A percentile compares a stretch with the other conserved stretches of the same genome.
Conservation (phyloP, 2,113 vertebrate species). For the Aldabrachelys gigantea region DNA sequence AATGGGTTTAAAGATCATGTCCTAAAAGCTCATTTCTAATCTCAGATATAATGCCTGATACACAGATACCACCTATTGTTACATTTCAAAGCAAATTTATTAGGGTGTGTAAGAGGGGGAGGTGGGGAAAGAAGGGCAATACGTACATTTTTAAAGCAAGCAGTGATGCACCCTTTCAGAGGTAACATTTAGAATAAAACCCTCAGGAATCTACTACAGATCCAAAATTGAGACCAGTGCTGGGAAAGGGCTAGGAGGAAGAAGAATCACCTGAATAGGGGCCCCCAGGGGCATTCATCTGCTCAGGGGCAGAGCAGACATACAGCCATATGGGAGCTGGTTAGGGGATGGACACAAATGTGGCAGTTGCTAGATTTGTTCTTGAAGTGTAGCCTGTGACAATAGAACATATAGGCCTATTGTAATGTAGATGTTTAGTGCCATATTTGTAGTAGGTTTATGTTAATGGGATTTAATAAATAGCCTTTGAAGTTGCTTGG, state of each 20-base stretch:
- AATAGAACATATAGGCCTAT: background rate
- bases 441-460: too few species aligned
- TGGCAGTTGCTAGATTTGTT: background rate
- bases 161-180: background rate
- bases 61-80: background rate
- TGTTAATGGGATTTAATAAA: too few species aligned
- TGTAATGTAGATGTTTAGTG: too few species aligned
- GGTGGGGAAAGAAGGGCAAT: background rate
- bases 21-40: background rate
- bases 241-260: background rate
- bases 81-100: background rate
- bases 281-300: background rate
- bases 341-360: background rate
- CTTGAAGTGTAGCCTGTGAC: background rate
- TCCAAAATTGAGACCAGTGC: background rate
- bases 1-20: background rate
- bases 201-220: background rate
- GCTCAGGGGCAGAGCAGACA: background rate
- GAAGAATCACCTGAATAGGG: background rate
- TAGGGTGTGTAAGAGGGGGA: background rate
- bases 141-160: background rate
- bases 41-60: rapidly evolving
- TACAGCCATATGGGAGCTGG: background rate
- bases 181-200: rapidly evolving
- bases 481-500: too few species aligned